A percentile compares a stretch with the other conserved stretches of the same genome.
These are phyloP conservation scores for Lasioglossum figueresi DNA, from an alignment of 2,888 invertebrate species.

Conservation along the genomic window DNA sequence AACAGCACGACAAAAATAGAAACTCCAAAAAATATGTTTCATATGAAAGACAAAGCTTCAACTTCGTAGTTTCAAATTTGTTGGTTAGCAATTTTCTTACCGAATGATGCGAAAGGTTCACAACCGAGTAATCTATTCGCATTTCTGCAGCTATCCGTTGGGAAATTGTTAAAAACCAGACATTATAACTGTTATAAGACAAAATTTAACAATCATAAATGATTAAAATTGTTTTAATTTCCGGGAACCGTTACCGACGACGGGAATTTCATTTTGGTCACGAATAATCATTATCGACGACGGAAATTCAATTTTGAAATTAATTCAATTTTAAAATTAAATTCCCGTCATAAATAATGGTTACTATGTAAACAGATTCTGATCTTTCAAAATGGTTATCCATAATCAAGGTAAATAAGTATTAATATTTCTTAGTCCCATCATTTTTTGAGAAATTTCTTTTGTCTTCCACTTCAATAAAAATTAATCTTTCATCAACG, in stretches of 20 bases:
- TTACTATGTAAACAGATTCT: neutral
- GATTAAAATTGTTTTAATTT: neutral
- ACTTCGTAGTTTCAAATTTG: neutral
- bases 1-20: too few species aligned
- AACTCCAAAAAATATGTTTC: neutral
- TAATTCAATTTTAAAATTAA: neutral
- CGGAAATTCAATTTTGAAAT: neutral
- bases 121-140: neutral
- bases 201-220: neutral
- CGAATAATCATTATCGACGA: neutral
- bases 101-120: neutral
- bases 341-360: neutral
- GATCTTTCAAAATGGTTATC: neutral
- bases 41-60: neutral
- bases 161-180: neutral
- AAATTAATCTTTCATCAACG: neutral
- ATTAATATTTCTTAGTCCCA: neutral
- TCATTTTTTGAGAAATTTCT: neutral
- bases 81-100: neutral
- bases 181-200: neutral
- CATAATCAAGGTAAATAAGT: neutral
- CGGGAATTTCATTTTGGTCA: too few species aligned
- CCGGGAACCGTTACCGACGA: too few species aligned
- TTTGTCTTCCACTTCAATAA: neutral
- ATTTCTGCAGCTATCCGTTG: neutral